Evolutionary conservation across 1,140 invertebrate genomes (phyloP), one percentile per base, ranked within the genome.

Genomic region (Acyrthosiphon pisum): DNA sequence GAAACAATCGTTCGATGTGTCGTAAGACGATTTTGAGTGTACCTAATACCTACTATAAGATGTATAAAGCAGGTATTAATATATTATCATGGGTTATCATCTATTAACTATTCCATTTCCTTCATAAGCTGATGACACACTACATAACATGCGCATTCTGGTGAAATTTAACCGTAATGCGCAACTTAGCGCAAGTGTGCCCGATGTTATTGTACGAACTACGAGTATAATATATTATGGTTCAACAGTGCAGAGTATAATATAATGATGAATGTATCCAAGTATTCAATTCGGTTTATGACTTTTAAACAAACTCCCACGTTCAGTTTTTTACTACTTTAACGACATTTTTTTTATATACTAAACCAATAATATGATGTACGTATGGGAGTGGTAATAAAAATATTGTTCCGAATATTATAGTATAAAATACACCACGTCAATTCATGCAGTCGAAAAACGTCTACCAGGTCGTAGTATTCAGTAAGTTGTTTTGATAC

Each of bases 401-500:
- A 81, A 84, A 84, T 23, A 44, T 23, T 23, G 35, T 83, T 83
- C 20, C 2, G 7, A 41, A 83, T 41, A 41, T 4, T 44, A 84
- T 44, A 44, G 11, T 44, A 44, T n/a, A n/a, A 68, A 68, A 68
- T 68, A 30, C 30, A 76, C n/a, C n/a, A n/a, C 30, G 46, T 48
- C 46, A 1, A 76, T 76, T 30, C 60, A n/a, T n/a, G 18, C 60
- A 18, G 60, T 76, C 30, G 14, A 86, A 86, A 86, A 46, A 26
- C 41, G 41, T n/a, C 44, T n/a, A 41, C 14, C 9, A 9, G 41
- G 41, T 84, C 83, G 26, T 14, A 26, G 41, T 86, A 14, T 86
- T 46, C 41, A 46, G 30, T 46, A 46, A 86, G 26, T 86, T 86
- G 84, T 86, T 86, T 86, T 86, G 84, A 46, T 86, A 30, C 41